These are phyloP conservation scores for Caenorhabditis afra DNA, from an alignment of 2,888 invertebrate species.

Conservation along the genomic window DNA sequence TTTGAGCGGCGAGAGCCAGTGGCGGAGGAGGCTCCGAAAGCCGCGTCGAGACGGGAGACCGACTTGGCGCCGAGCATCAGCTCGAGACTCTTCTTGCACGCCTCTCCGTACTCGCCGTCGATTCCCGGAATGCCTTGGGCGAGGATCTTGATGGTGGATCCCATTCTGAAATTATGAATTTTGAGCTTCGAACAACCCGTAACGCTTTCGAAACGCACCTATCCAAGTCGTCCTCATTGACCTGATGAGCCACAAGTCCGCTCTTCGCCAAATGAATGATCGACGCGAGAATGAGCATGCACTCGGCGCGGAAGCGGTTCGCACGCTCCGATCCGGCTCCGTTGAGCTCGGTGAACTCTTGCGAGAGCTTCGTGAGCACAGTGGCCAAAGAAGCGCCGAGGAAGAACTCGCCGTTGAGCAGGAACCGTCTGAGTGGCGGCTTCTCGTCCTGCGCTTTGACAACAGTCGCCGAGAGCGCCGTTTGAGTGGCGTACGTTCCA, in stretches of 20 bases:
- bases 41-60: conserved; percentile 70
- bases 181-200: too few relatives aligned
- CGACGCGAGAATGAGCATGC: conserved; percentile 91
- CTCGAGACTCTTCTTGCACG: conserved; percentile 87
- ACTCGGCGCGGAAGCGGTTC: conserved; percentile 84
- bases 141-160: conserved; percentile 82
- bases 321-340: conserved; percentile 64
- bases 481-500: conserved; percentile 98
- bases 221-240: conserved; percentile 96
- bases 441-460: conserved; percentile 51
- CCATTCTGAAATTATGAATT: conserved; percentile 60
- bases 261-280: conserved; percentile 91
- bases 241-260: conserved; percentile 81
- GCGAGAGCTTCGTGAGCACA: conserved; percentile 91
- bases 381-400: conserved; percentile 93
- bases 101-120: conserved; percentile 88
- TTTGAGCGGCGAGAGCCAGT: conserved; percentile 31
- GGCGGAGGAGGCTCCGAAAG: conserved; percentile 4
- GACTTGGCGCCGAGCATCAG: conserved; percentile 85
- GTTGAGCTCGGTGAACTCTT: conserved; percentile 84
- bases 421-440: conserved; percentile 84
- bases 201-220: too few relatives aligned
- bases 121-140: conserved; percentile 84
- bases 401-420: conserved; percentile 96
- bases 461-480: conserved; percentile 86